These are phyloP conservation scores for Plusia festucae DNA, from an alignment of 2,888 invertebrate species.

Conservation along the genomic window DNA sequence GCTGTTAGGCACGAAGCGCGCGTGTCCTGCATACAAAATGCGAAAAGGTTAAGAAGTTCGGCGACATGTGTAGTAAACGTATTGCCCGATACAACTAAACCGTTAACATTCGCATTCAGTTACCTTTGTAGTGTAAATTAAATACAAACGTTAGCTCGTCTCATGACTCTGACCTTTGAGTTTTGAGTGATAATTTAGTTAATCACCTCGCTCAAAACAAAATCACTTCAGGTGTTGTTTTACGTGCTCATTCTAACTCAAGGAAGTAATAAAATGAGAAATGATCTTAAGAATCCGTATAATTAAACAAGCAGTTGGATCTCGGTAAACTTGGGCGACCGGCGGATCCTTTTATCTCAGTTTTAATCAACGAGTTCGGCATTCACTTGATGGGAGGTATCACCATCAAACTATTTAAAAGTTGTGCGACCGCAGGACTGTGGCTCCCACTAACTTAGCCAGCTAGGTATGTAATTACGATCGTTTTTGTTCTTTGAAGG, in stretches of 20 bases:
- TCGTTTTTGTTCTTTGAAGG: constrained; percentile 28
- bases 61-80: constrained; percentile 29
- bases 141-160: constrained; percentile 20
- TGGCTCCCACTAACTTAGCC: constrained; percentile 9
- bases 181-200: not conserved
- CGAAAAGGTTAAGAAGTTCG: constrained; percentile 18
- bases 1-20: constrained; percentile 31
- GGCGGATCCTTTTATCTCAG: constrained; percentile 29
- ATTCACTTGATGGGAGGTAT: constrained; percentile 25
- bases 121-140: constrained; percentile 29
- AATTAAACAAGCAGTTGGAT: constrained; percentile 1
- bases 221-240: not conserved
- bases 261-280: constrained; percentile 1
- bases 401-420: constrained; percentile 42
- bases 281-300: constrained; percentile 4
- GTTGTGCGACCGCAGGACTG: not conserved
- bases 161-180: not conserved
- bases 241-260: not conserved
- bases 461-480: constrained; percentile 26
- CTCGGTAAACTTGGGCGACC: constrained; percentile 5
- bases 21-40: constrained; percentile 41
- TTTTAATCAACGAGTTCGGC: constrained; percentile 38
- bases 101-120: constrained; percentile 21
- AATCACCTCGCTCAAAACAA: not conserved
- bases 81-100: constrained; percentile 23